A percentile compares a stretch with the other conserved stretches of the same genome.
phyloP scores from a whole-genome alignment of 2,888 invertebrate species.

The Latheticus oryzae region DNA sequence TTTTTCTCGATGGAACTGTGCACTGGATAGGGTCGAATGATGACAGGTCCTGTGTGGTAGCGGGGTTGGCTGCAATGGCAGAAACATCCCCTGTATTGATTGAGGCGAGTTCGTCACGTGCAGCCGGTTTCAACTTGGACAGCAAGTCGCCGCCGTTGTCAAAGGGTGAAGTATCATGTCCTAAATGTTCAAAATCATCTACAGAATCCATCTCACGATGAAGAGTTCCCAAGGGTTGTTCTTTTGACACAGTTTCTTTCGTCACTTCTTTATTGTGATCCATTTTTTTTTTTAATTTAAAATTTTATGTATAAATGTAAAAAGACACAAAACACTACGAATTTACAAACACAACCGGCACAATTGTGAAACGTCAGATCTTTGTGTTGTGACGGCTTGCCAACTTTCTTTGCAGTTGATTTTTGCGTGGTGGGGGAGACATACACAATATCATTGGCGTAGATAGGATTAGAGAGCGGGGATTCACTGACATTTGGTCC shows the following conservation, averaged over 20 bases:
- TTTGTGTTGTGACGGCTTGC: conserved; percentile 40
- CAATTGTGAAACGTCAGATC: conserved; percentile 49
- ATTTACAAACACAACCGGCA: conserved; percentile 47
- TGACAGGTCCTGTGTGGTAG: conserved; percentile 46
- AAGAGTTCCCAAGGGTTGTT: conserved; percentile 27
- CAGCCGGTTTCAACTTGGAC: conserved; percentile 42
- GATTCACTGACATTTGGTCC: too few relatives aligned
- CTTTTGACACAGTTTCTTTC: conserved; percentile 41
- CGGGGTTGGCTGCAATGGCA: conserved; percentile 52
- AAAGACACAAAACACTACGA: conserved; percentile 26
- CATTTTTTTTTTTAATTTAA: conserved; percentile 28
- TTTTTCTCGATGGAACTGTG: conserved; percentile 44
- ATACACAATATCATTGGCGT: conserved; percentile 33
- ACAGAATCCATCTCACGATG: conserved; percentile 75
- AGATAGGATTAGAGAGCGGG: conserved; percentile 22
- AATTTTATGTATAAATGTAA: conserved; percentile 9
- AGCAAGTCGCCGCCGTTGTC: conserved; percentile 63
- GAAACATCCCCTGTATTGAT: conserved; percentile 65
- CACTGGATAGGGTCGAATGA: conserved; percentile 45
- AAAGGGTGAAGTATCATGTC: conserved; percentile 69
- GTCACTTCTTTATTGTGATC: conserved; percentile 36
- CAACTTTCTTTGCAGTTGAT: conserved; percentile 45
- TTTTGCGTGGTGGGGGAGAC: conserved; percentile 32
- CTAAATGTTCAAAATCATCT: conserved; percentile 81
- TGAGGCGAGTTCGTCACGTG: conserved; percentile 56